Base-by-base conservation (phyloP, 2,888 invertebrate genomes). In the Harpalus rubripes region DNA sequence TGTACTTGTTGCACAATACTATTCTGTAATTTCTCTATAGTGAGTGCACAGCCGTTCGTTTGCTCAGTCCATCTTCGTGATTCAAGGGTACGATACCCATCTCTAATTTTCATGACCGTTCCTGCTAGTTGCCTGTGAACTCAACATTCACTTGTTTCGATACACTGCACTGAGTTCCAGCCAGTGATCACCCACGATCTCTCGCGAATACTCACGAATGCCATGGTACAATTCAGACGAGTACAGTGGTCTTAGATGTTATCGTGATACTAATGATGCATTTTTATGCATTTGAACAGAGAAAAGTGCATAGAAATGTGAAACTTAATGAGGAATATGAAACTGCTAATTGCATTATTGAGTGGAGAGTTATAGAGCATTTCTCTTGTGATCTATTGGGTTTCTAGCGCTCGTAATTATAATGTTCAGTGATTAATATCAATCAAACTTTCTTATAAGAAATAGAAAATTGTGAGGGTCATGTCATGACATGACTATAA, bases 101-200 rank as follows among this genome's bases (percentile, higher is more conserved):
- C 72, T 74, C 72, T 74, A 74, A 74, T 74, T 68, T 74, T 74
- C 72, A 74, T 74, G 16, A 32, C 72, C 72, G 72, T 74, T 74
- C 18, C 44, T 44, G 8, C 44, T 74, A 74, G 44, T 74, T 74
- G 72, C 44, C 72, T 74, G 72, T 44, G 72, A 74, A 74, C 72
- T 74, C 44, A 41, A 41, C 72, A 44, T 74, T 74, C 72, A 74
- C 44, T 74, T 74, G 72, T 74, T 74, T 74, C 72, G 72, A 74
- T 44, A 74, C 72, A 74, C 16, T 74, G 72, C 72, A 44, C 22
- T 74, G 72, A 7, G 72, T 74, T 74, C 72, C 72, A 41, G 41
- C 44, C 44, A 10, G 63, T 32, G 26, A 63, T 63, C 63, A 18
- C 32, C 10, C 7, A 15, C 68, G 72, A 74, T 74, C 72, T 18